These are phyloP conservation scores for Lanistes nyassanus DNA, from an alignment of 1,140 invertebrate species.

Conservation along the genomic window DNA sequence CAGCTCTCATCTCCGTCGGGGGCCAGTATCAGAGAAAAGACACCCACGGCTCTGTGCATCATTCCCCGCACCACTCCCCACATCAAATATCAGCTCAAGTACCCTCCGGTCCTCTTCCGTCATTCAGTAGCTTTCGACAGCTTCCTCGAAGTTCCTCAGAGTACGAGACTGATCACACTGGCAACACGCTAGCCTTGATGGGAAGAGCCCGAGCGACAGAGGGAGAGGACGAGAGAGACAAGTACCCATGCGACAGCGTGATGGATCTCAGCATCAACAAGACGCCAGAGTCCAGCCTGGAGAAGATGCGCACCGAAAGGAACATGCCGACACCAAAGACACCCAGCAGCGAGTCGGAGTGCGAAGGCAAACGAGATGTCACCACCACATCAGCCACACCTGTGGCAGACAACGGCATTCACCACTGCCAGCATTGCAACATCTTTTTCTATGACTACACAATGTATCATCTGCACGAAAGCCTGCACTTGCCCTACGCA, in stretches of 20 bases:
- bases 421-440: conserved; percentile 62
- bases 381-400: conserved; percentile 43
- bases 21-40: background rate
- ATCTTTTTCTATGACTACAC: conserved; percentile 63
- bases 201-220: background rate
- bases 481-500: conserved; percentile 57
- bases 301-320: conserved; percentile 37
- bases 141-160: conserved; percentile 8
- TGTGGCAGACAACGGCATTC: conserved; percentile 53
- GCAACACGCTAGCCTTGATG: background rate
- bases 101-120: conserved; percentile 17
- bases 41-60: background rate
- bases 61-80: background rate
- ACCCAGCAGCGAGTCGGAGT: conserved; percentile 50
- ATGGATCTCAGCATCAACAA: conserved; percentile 62
- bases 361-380: conserved; percentile 41
- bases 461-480: conserved; percentile 62
- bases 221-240: conserved; percentile 17
- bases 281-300: conserved; percentile 34
- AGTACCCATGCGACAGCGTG: conserved; percentile 47
- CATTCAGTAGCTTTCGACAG: conserved; percentile 32
- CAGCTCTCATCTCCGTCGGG: conserved; percentile 9
- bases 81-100: background rate
- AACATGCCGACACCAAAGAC: conserved; percentile 35
- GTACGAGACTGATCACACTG: conserved; percentile 6